phyloP scores from a whole-genome alignment of 1,140 invertebrate species.

The Zophobas atratus region DNA sequence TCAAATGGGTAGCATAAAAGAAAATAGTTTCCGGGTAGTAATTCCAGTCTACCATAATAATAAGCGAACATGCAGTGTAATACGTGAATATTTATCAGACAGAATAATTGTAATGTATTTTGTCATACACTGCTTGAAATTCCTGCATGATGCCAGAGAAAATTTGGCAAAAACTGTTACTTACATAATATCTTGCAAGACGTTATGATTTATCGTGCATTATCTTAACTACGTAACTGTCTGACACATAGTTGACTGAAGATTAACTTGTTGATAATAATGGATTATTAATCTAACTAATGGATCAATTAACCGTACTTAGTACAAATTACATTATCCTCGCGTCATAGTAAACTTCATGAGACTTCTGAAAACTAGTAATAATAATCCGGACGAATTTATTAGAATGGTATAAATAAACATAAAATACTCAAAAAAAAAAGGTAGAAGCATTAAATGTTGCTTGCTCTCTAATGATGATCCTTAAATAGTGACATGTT shows the following conservation, averaged over 20 bases:
- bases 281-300: constrained; percentile 17
- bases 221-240: neutral
- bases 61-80: too few relatives aligned
- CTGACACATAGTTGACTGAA: too few relatives aligned
- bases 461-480: too few relatives aligned
- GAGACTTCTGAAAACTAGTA: neutral
- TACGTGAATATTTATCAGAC: too few relatives aligned
- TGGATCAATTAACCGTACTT: neutral
- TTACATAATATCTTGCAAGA: neutral
- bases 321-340: neutral
- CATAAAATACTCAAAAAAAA: too few relatives aligned
- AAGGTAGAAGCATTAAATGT: too few relatives aligned
- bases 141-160: neutral
- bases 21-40: too few relatives aligned
- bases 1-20: too few relatives aligned
- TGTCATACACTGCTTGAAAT: neutral
- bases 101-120: neutral
- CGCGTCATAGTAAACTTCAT: neutral
- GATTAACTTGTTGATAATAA: neutral
- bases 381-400: too few relatives aligned
- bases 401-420: too few relatives aligned
- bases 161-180: neutral
- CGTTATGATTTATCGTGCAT: neutral
- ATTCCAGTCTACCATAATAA: too few relatives aligned
- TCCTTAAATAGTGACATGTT: too few relatives aligned